Percentiles rank a stretch among this genome's conserved stretches.
These are phyloP conservation scores for Lynx canadensis DNA, from an alignment of 2,113 vertebrate species.

Conservation along the genomic window DNA sequence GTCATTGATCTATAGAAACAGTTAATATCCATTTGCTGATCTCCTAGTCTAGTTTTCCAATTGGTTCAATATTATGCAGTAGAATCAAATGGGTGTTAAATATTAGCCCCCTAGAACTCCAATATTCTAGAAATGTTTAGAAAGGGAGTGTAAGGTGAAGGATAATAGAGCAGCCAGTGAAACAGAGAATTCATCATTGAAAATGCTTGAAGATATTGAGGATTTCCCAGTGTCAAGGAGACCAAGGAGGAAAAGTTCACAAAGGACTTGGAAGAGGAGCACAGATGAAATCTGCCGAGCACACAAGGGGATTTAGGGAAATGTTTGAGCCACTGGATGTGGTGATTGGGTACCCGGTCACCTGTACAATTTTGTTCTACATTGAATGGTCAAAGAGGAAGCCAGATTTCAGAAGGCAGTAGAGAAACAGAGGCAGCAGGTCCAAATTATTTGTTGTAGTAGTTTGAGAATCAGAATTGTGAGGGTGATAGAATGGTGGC, in stretches of 20 bases:
- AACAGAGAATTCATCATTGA: not conserved
- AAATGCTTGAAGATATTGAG: not conserved
- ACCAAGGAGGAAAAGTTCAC: not conserved
- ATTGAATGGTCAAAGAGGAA: not conserved
- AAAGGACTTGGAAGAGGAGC: not conserved
- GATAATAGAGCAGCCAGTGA: not conserved
- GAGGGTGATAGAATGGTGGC: not conserved
- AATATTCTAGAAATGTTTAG: not conserved
- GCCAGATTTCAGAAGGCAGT: not conserved
- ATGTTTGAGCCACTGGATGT: not conserved
- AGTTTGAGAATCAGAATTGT: not conserved
- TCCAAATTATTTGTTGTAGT: not conserved
- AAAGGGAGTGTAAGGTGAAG: not conserved
- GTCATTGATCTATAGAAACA: not conserved
- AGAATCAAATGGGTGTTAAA: not conserved
- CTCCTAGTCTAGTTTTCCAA: not conserved
- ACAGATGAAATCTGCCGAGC: not conserved
- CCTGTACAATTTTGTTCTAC: not conserved
- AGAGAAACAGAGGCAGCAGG: not conserved
- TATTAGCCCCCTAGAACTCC: not conserved
- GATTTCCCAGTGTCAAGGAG: not conserved
- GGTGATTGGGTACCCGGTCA: not conserved
- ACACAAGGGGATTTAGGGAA: not conserved
- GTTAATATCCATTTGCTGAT: not conserved
- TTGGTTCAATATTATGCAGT: not conserved